Evolutionary conservation across 1,140 invertebrate genomes (phyloP).

Genomic region (Trichoplusia ni): DNA sequence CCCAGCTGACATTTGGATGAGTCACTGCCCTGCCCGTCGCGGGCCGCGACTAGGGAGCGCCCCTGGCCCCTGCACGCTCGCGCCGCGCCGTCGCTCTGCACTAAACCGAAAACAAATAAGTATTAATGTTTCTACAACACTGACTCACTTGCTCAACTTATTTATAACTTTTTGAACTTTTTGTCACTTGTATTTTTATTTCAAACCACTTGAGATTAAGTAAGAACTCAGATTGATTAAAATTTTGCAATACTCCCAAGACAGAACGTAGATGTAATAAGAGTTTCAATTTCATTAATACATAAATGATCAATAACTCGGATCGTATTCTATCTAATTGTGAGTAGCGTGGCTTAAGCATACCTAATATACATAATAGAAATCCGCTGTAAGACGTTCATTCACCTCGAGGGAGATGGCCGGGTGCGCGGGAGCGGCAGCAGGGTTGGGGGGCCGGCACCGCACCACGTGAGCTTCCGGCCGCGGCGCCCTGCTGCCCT

Average conservation of each 20-base stretch:
- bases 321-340: conserved; percentile 9
- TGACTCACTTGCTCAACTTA: not conserved
- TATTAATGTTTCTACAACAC: not conserved
- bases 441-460: not conserved
- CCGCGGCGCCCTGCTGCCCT: conserved; percentile 9
- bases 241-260: not conserved
- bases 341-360: conserved; percentile 17
- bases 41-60: conserved; percentile 11
- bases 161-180: not conserved
- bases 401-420: conserved; percentile 47
- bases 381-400: conserved; percentile 50
- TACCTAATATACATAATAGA: conserved; percentile 44
- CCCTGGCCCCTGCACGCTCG: not conserved
- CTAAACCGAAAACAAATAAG: conserved; percentile 25
- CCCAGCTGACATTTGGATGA: conserved; percentile 21
- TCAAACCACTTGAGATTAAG: too few species aligned
- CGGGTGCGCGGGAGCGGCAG: conserved; percentile 9
- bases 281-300: not conserved
- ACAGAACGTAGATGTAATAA: not conserved
- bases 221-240: too few species aligned
- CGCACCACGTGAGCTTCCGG: conserved; percentile 30
- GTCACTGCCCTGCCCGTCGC: conserved; percentile 20
- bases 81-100: not conserved
- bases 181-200: not conserved
- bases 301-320: too few species aligned